phyloP scores from a whole-genome alignment of 2,888 invertebrate species.

The Pyrochroa serraticornis region DNA sequence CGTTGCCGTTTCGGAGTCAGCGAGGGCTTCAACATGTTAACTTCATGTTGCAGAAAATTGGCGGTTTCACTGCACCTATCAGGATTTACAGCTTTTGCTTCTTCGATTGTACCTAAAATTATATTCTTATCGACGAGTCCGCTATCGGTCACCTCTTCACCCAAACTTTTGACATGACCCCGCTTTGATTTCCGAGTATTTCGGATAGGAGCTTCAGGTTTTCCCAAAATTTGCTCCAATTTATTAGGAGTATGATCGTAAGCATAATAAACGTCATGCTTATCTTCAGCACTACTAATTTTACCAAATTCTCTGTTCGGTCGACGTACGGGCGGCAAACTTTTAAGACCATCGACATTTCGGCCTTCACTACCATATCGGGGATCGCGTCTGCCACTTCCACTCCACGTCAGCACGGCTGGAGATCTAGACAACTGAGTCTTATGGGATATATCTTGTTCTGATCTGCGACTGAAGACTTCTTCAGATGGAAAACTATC shows the following conservation, averaged over 20 bases:
- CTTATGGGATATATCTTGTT: slow-evolving; percentile 32
- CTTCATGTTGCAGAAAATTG: slow-evolving; percentile 28
- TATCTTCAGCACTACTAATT: slow-evolving; percentile 36
- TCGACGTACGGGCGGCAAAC: slow-evolving; percentile 63
- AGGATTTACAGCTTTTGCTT: slow-evolving; percentile 43
- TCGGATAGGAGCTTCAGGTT: slow-evolving; percentile 51
- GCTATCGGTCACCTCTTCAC: slow-evolving; percentile 60
- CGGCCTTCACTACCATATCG: slow-evolving; percentile 25
- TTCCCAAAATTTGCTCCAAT: slow-evolving; percentile 54
- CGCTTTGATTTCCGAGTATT: slow-evolving; percentile 50
- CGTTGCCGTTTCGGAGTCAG: slow-evolving; percentile 54
- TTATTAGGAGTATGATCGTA: slow-evolving; percentile 52
- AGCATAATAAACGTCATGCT: slow-evolving; percentile 46
- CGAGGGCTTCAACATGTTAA: slow-evolving; percentile 24
- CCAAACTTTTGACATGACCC: slow-evolving; percentile 57
- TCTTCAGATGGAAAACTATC: slow-evolving; percentile 35
- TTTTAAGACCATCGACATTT: slow-evolving; percentile 37
- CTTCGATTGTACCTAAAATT: slow-evolving; percentile 54
- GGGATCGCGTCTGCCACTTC: slow-evolving; percentile 34
- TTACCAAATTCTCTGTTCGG: slow-evolving; percentile 47
- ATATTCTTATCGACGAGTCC: slow-evolving; percentile 46
- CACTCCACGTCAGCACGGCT: slow-evolving; percentile 30
- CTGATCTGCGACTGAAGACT: slow-evolving; percentile 28
- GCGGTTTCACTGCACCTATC: slow-evolving; percentile 10
- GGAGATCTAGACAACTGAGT: slow-evolving; percentile 42